Conservation (phyloP, 2,797 vertebrate genomes). For the Spheniscus humboldti region DNA sequence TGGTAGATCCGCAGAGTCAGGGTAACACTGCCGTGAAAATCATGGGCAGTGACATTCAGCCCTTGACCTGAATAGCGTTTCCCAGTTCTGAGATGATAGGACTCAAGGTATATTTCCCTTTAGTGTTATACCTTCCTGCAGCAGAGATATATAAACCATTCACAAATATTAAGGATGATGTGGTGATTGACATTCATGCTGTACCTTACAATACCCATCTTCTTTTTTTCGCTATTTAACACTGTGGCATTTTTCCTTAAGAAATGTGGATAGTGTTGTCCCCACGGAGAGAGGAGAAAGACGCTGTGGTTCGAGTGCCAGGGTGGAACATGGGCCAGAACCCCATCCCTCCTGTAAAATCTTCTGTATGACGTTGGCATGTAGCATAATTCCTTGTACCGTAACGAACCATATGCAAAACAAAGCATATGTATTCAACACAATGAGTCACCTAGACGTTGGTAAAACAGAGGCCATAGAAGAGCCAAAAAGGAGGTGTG, state of each 20-base stretch:
- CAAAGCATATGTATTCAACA: not conserved
- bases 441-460: not conserved
- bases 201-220: rapidly evolving
- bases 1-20: not conserved
- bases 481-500: not conserved
- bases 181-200: not conserved
- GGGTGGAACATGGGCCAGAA: not conserved
- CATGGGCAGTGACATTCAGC: constrained; percentile 25
- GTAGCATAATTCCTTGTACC: not conserved
- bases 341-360: not conserved
- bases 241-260: not conserved
- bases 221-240: not conserved
- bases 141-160: not conserved
- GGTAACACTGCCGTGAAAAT: constrained; percentile 11
- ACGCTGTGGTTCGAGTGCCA: rapidly evolving
- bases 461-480: not conserved
- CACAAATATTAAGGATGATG: not conserved
- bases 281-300: not conserved
- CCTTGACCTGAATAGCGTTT: not conserved
- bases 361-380: not conserved
- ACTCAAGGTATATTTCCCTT: not conserved
- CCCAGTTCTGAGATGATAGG: not conserved
- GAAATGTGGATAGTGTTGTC: not conserved
- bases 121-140: not conserved
- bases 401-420: not conserved